Base-by-base conservation (phyloP, 2,888 invertebrate genomes). In the Anoncus sp. region DNA sequence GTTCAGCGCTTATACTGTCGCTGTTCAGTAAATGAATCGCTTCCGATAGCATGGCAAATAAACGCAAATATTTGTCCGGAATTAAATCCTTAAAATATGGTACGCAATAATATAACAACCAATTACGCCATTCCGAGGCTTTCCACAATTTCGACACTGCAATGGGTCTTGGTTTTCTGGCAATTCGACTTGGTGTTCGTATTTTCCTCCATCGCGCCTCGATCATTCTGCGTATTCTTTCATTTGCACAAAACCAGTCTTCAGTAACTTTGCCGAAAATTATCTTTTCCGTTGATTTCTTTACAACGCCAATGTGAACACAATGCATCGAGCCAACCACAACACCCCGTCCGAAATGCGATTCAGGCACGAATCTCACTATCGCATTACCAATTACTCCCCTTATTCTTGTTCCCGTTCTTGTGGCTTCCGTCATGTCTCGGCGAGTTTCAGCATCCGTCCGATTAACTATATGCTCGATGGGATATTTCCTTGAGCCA, bases 291-390 rank as follows among this genome's bases (percentile, higher is more conserved):
- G 63, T 63, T 9, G 59, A 35, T 51, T 67, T 53, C 16, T 77
- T 69, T 6, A 59, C 65, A 18, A 74, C 77, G 14, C 77, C 77
- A 24, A 75, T 45, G 40, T 59, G 24, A 16, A 77, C 69, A 24
- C 60, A 60, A 35, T 74, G 77, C 77, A 77, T 74, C 7, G 35
- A 40, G 3, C 74, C 77, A 22, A 65, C 70, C 6, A 77, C 59
- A 4, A 74, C 20, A 16, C 77, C 77, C 18, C 22, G 49, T n/a
- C 7, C 20, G 14, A 73, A 35, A 70, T 74, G 55, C 20, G 74
- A 77, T 65, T 55, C 27, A 4, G 57, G 73, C 3, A 73, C 12
- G 3, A 43, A 53, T 49, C 10, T 51, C n/a, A 73, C n/a, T 12
- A 22, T 24, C 4, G 69, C 59, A 47, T 51, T 2, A 20, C 65